Conservation (phyloP, 92 coral and sea anemone genomes). For the Chrysogorgia sp. region DNA sequence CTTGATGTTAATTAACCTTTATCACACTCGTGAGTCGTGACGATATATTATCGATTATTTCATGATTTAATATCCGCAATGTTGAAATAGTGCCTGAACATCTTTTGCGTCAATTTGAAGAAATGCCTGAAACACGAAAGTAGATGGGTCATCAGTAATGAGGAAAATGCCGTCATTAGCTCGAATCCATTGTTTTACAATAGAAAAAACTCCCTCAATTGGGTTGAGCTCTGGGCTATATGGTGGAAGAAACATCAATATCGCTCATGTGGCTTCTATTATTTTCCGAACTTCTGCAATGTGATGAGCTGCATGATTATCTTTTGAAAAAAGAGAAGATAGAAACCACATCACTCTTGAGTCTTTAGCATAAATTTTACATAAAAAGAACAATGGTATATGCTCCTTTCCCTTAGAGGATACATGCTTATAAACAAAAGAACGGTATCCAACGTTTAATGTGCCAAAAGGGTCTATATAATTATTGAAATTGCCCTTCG, state of each 20-base stretch:
- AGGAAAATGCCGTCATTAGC: constrained; percentile 28
- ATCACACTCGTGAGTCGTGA: too few species aligned
- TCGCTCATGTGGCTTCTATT: constrained; percentile 39
- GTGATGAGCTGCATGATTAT: constrained; percentile 42
- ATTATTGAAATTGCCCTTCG: neutral
- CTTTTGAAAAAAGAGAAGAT: neutral
- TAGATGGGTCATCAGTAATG: constrained; percentile 39
- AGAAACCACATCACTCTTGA: neutral
- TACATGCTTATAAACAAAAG: too few species aligned
- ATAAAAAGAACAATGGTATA: too few species aligned
- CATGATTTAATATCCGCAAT: constrained; percentile 61
- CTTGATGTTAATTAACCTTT: too few species aligned
- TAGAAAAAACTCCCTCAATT: constrained; percentile 49
- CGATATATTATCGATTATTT: too few species aligned
- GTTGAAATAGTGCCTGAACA: constrained; percentile 38
- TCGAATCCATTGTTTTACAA: constrained; percentile 46
- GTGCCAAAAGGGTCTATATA: neutral
- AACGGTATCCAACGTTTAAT: too few species aligned
- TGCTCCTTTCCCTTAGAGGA: too few species aligned
- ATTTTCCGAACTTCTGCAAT: constrained; percentile 6
- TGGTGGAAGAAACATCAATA: constrained; percentile 42
- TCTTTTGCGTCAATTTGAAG: constrained; percentile 40
- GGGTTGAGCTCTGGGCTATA: constrained; percentile 43
- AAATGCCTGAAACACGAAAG: constrained; percentile 32
- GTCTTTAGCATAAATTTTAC: neutral